Base-by-base conservation (phyloP, 1,140 invertebrate genomes). In the Paraescarpia echinospica region DNA sequence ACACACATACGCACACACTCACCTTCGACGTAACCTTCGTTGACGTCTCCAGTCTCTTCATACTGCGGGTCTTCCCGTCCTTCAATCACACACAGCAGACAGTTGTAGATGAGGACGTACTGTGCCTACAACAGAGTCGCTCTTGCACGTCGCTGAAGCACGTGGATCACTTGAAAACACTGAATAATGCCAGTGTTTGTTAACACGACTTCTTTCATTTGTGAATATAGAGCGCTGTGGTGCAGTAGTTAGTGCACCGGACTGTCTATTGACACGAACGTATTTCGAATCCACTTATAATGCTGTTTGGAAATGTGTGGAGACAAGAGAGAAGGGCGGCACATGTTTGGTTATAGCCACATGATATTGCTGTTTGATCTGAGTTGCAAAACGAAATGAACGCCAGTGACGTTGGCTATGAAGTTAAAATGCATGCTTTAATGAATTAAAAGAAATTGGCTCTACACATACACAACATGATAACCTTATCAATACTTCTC, bases 61-160 rank as follows among this genome's bases (percentile, higher is more conserved):
- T 33, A 90, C 27, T 4, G 4, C 12, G 41, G 41, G 94, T 93
- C 89, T 41, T 99, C 98, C 95, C 98, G 98, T 34, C 98, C 98
- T 96, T 99, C 98, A 14, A 99, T 96, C 34, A 99, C 98, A 94
- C 98, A 98, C 94, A 99, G 96, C 89, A 99, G 96, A 96, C 99
- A 99, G 96, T 99, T 98, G 96, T 99, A 98, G 94, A 99, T 98
- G 95, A 98, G 99, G 95, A 99, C 99, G 95, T 99, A 99, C 96
- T 99, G 98, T 96, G 99, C 98, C 96, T 99, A 92, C 93, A 35
- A 35, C 34, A 91, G n/a, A 48, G 31, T 12, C 41, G 4, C 41
- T 6, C 41, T 41, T 41, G 41, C 12, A 41, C 41, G 12, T 41
- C 41, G 41, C n/a, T n/a, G n/a, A n/a, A n/a, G n/a, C 34, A 90